Evolutionary conservation across 2,888 invertebrate genomes (phyloP).

Genomic region (Galerucella pusilla): DNA sequence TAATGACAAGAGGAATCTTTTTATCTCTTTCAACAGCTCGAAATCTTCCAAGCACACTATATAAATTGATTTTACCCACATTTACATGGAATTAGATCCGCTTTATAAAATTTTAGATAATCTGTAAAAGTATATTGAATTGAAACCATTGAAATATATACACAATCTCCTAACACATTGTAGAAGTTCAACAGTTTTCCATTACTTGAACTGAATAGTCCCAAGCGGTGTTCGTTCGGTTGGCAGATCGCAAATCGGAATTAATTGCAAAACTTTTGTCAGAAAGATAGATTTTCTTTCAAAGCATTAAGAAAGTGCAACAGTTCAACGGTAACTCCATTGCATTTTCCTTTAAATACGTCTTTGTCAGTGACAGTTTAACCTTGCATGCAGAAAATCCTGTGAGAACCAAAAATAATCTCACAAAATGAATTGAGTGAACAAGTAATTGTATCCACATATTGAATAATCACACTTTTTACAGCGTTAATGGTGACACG

Average conservation of each 20-base stretch:
- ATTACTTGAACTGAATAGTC: slow-evolving; percentile 23
- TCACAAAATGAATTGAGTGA: no score
- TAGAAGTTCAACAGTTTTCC: slow-evolving; percentile 29
- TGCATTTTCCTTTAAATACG: slow-evolving; percentile 30
- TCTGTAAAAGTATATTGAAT: not conserved
- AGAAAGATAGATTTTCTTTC: slow-evolving; percentile 33
- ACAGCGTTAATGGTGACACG: no score
- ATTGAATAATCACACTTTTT: no score
- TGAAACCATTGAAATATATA: not conserved
- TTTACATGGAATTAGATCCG: no score
- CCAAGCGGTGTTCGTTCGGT: slow-evolving; percentile 23
- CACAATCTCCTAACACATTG: not conserved
- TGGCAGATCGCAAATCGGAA: slow-evolving; percentile 36
- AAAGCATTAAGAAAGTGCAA: slow-evolving; percentile 32
- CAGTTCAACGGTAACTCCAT: slow-evolving; percentile 29
- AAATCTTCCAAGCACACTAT: no score
- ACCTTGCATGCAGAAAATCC: not conserved
- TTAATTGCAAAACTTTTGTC: slow-evolving; percentile 36
- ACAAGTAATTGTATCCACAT: no score
- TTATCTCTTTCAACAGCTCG: no score
- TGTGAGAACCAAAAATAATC: no score
- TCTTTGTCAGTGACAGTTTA: slow-evolving; percentile 18
- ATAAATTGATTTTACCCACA: no score
- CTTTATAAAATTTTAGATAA: not conserved
- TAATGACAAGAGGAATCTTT: no score